Conservation (phyloP, 2,113 vertebrate species). For the Misgurnus anguillicaudatus region DNA sequence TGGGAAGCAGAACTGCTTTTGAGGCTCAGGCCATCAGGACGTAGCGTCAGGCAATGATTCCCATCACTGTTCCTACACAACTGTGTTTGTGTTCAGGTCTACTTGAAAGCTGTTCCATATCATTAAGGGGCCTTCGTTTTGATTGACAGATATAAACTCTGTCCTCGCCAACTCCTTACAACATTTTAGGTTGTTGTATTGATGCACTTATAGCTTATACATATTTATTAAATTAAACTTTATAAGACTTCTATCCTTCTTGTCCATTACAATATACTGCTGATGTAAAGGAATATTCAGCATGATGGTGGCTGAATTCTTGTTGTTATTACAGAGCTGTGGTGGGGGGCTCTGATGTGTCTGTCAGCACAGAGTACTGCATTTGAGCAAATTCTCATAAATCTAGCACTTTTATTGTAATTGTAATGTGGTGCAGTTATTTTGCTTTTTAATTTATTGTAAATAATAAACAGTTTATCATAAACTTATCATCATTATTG, state of each 20-base stretch:
- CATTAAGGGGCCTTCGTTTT: slow-evolving; percentile 42
- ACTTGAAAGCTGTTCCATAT: slow-evolving; percentile 45
- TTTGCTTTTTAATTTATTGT: no score
- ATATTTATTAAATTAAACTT: not conserved
- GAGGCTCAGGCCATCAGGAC: slow-evolving; percentile 26
- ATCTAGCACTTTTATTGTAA: no score
- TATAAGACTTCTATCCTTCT: not conserved
- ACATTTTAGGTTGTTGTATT: not conserved
- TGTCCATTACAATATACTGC: not conserved
- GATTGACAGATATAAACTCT: slow-evolving; percentile 33
- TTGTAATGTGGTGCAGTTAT: no score
- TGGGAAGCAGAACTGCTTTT: slow-evolving; percentile 45
- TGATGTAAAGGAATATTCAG: slow-evolving; percentile 1
- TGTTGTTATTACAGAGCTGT: not conserved
- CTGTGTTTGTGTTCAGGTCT: slow-evolving; percentile 50
- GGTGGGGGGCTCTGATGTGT: not conserved
- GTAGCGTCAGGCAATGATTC: slow-evolving; percentile 34
- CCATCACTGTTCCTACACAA: slow-evolving; percentile 34
- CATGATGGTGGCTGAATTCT: not conserved
- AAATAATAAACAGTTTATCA: no score
- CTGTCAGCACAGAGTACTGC: not conserved
- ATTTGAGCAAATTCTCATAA: no score
- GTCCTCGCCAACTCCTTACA: slow-evolving; percentile 13
- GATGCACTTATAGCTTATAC: slow-evolving; percentile 1
- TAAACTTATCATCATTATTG: no score